These are phyloP conservation scores for Dryobates pubescens DNA, from an alignment of 2,797 vertebrate genomes.

Conservation along the genomic window DNA sequence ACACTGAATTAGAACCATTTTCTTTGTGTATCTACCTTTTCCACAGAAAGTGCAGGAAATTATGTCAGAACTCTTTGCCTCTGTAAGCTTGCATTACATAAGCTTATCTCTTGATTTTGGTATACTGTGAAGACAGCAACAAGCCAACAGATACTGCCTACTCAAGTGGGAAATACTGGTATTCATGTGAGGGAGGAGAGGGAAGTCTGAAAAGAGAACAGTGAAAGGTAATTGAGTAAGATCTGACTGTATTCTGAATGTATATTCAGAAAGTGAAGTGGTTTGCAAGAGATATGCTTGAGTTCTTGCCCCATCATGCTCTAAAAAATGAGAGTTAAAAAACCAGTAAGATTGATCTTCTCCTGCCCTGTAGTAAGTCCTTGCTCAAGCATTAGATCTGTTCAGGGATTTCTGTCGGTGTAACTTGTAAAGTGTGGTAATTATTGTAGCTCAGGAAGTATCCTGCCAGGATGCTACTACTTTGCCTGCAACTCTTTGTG, in stretches of 20 bases:
- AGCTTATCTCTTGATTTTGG: neutral
- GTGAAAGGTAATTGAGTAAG: neutral
- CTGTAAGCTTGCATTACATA: neutral
- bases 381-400: neutral
- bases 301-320: neutral
- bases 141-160: neutral
- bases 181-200: fast-evolving
- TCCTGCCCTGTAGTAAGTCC: neutral
- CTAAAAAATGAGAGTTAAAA: neutral
- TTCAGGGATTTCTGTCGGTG: neutral
- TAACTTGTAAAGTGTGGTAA: neutral
- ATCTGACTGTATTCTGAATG: neutral
- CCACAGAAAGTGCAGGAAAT: neutral
- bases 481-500: neutral
- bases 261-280: neutral
- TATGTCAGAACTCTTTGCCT: neutral
- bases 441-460: neutral
- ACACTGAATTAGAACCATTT: neutral
- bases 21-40: neutral
- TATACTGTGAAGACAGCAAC: neutral
- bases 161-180: neutral
- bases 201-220: neutral
- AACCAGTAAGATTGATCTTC: neutral
- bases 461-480: neutral
- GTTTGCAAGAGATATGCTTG: neutral